These are phyloP conservation scores for Harpalus rufipes DNA, from an alignment of 2,888 invertebrate species.

Conservation along the genomic window DNA sequence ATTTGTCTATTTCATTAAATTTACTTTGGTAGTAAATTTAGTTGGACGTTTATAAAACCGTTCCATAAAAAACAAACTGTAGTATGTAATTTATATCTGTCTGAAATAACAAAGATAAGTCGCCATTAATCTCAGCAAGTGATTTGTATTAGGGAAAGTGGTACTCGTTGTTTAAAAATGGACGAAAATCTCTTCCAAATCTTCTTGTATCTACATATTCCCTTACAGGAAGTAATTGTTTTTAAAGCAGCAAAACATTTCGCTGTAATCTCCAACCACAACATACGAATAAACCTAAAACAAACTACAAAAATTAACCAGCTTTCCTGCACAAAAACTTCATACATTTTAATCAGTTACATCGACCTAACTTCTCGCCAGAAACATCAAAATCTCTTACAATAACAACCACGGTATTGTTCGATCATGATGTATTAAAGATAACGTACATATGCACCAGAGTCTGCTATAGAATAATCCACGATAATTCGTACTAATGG, in stretches of 20 bases:
- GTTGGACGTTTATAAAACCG: no score
- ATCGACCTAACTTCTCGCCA: not conserved
- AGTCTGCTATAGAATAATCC: conserved; percentile 3
- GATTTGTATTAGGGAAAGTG: not conserved
- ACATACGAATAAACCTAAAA: conserved; percentile 15
- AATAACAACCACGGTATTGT: not conserved
- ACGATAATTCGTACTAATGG: conserved; percentile 10
- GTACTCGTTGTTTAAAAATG: not conserved
- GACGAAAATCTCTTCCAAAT: not conserved
- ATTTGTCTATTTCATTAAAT: no score
- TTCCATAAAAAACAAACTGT: no score
- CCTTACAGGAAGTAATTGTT: not conserved
- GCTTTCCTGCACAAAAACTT: conserved; percentile 18
- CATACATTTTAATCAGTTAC: conserved; percentile 23
- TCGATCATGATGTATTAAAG: not conserved
- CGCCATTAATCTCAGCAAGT: no score
- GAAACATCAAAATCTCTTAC: not conserved
- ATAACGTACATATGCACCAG: conserved; percentile 7
- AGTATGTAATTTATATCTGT: no score
- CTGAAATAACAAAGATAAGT: no score
- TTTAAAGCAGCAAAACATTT: not conserved
- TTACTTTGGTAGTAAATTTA: no score
- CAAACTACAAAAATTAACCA: conserved; percentile 23
- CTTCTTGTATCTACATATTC: not conserved
- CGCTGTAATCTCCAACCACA: not conserved